These are phyloP conservation scores for Cyphomyrmex costatus DNA, from an alignment of 1,140 invertebrate genomes.

Conservation along the genomic window DNA sequence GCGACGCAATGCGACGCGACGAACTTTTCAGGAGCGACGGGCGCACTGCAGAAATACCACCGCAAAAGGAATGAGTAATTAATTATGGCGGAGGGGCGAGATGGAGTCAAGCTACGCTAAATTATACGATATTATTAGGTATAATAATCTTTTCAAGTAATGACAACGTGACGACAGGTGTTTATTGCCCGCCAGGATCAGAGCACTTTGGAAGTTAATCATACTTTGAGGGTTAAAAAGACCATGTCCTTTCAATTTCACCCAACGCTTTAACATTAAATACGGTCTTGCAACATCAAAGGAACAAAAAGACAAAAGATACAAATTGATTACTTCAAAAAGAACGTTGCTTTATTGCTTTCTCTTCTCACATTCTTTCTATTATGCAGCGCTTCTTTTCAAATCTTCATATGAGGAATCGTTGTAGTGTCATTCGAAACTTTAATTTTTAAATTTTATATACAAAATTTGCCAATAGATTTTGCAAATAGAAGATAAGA, in stretches of 20 bases:
- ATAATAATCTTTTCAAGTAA: slow-evolving; percentile 8
- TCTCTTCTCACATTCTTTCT: background rate
- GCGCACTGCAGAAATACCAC: slow-evolving; percentile 41
- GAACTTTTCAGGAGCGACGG: slow-evolving; percentile 53
- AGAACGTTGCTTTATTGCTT: background rate
- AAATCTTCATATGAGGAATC: background rate
- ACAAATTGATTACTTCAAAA: background rate
- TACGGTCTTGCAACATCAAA: background rate
- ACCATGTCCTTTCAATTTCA: background rate
- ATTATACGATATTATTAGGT: slow-evolving; percentile 33
- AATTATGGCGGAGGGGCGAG: slow-evolving; percentile 71
- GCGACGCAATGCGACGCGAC: slow-evolving; percentile 4
- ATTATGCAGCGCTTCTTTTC: background rate
- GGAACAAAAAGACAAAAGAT: background rate
- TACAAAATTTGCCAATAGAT: background rate
- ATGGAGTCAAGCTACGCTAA: slow-evolving; percentile 9
- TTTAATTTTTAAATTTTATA: background rate
- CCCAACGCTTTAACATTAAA: background rate
- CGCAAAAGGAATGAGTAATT: slow-evolving; percentile 78
- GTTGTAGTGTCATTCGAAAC: background rate
- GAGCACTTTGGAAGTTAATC: background rate
- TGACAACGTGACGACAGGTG: background rate
- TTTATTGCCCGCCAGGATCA: background rate
- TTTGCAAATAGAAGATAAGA: background rate
- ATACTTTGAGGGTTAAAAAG: background rate